Evolutionary conservation across 2,888 invertebrate species (phyloP).

Genomic region (Nymphalis polychloros): DNA sequence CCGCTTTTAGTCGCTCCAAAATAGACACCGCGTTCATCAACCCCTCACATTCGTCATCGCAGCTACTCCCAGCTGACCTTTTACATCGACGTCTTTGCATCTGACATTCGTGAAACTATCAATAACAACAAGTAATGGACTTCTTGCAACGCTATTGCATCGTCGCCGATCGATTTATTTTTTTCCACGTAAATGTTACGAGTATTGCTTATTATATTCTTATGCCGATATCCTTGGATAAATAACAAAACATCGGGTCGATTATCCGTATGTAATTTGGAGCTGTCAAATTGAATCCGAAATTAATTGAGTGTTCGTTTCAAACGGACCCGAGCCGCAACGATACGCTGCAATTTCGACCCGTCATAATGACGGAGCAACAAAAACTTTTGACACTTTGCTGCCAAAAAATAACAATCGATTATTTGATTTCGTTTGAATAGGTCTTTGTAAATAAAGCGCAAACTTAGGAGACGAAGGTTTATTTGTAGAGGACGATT

Average conservation of each 20-base stretch:
- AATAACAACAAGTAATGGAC: conserved; percentile 50
- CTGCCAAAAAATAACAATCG: conserved; percentile 58
- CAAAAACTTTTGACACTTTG: conserved; percentile 70
- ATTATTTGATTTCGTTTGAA: conserved; percentile 65
- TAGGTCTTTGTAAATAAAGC: conserved; percentile 56
- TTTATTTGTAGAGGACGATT: conserved; percentile 32
- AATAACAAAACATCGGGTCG: conserved; percentile 28
- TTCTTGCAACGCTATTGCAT: conserved; percentile 37
- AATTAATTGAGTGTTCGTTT: conserved; percentile 70
- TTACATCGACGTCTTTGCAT: conserved; percentile 60
- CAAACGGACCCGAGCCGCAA: conserved; percentile 57
- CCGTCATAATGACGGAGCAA: conserved; percentile 70
- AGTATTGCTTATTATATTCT: conserved; percentile 28
- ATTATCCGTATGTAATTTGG: conserved; percentile 60
- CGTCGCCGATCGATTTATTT: conserved; percentile 14
- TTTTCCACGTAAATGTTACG: conserved; percentile 25
- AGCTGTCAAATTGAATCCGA: conserved; percentile 70
- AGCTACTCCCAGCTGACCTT: conserved; percentile 55
- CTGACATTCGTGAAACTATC: conserved; percentile 41
- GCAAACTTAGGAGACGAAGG: conserved; percentile 40
- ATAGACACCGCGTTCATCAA: conserved; percentile 79
- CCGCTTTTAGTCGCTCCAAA: conserved; percentile 78
- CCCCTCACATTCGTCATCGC: conserved; percentile 76
- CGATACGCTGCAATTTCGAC: conserved; percentile 64
- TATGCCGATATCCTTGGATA: conserved; percentile 23